Conservation (phyloP, 2,113 vertebrate species). For the Chlorodrepanis virens region DNA sequence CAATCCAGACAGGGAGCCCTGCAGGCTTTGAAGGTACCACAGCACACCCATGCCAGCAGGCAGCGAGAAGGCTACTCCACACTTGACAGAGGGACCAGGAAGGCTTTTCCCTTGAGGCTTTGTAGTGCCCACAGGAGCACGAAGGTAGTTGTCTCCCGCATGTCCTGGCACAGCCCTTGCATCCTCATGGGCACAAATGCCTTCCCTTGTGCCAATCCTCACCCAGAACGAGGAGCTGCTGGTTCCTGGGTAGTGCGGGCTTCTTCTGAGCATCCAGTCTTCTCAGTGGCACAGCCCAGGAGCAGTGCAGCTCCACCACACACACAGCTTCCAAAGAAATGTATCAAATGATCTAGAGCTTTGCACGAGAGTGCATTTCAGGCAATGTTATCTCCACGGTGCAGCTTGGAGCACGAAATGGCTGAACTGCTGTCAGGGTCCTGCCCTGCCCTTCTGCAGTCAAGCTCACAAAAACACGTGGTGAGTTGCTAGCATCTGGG, state of each 20-base stretch:
- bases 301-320: neutral
- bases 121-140: fast-evolving
- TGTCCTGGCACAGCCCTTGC: neutral
- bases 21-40: neutral
- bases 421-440: neutral
- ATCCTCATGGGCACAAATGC: fast-evolving
- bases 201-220: neutral
- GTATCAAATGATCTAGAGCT: neutral
- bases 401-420: neutral
- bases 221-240: neutral
- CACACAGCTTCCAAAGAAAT: neutral
- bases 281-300: neutral
- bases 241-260: neutral
- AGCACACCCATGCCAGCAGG: neutral
- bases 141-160: fast-evolving
- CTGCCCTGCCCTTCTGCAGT: neutral
- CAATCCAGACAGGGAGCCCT: neutral
- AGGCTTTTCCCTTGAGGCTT: neutral
- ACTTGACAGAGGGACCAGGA: neutral
- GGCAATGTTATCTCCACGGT: neutral
- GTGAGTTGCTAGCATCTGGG: neutral
- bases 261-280: neutral
- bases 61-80: fast-evolving
- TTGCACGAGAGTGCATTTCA: neutral
- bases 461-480: neutral